A percentile compares a stretch with the other conserved stretches of the same genome.
phyloP scores from a whole-genome alignment of 2,113 vertebrate species.

The Neogobius melanostomus region DNA sequence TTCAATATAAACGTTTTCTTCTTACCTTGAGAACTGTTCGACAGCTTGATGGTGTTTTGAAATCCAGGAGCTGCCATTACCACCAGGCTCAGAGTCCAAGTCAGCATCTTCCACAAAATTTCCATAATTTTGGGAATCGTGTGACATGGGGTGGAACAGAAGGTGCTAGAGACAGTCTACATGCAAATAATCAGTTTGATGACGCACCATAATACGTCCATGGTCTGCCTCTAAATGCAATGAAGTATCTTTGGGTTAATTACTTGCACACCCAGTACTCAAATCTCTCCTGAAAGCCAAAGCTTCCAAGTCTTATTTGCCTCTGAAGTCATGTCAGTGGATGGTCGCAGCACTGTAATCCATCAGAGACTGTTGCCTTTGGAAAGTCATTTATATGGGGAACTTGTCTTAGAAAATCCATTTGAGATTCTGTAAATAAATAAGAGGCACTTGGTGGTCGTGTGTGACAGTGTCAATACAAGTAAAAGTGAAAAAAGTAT shows the following conservation, averaged over 20 bases:
- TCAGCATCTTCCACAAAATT: slow-evolving; percentile 98
- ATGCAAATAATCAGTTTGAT: slow-evolving; percentile 79
- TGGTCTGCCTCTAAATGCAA: slow-evolving; percentile 67
- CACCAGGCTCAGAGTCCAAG: slow-evolving; percentile 95
- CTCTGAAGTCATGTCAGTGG: slow-evolving; percentile 84
- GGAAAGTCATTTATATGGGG: slow-evolving; percentile 76
- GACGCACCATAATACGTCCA: slow-evolving; percentile 86
- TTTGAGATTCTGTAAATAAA: slow-evolving; percentile 80
- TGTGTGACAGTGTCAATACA: too few species aligned
- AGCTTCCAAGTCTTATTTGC: slow-evolving; percentile 74
- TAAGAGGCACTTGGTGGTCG: slow-evolving; percentile 10
- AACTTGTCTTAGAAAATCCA: slow-evolving; percentile 80
- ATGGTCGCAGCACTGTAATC: slow-evolving; percentile 69
- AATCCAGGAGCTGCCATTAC: slow-evolving; percentile 92
- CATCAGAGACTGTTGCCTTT: slow-evolving; percentile 74
- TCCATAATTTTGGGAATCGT: slow-evolving; percentile 94
- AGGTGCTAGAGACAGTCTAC: slow-evolving; percentile 84
- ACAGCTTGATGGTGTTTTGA: slow-evolving; percentile 85
- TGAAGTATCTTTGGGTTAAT: slow-evolving; percentile 40
- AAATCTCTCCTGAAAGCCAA: slow-evolving; percentile 73
- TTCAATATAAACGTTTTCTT: not conserved
- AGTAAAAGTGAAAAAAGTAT: too few species aligned
- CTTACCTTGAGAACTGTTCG: slow-evolving; percentile 94
- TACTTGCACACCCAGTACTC: slow-evolving; percentile 57
- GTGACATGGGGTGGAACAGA: slow-evolving; percentile 75